A percentile compares a stretch with the other conserved stretches of the same genome.
Evolutionary conservation across 2,113 vertebrate species (phyloP).

Genomic region (Poeciliopsis retropinna): DNA sequence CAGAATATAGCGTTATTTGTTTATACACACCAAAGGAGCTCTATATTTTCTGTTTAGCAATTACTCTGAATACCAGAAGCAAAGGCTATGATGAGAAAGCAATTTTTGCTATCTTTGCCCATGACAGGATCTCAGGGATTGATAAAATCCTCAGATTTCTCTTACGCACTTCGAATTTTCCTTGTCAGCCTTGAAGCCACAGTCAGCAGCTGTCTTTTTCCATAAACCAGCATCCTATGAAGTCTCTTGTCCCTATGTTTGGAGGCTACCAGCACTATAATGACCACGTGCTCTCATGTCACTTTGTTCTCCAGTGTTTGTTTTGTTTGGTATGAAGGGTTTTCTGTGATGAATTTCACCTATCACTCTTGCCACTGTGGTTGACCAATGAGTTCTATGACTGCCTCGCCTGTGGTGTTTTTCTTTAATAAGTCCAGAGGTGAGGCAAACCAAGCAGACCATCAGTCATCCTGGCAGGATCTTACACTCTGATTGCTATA

Average conservation of each 20-base stretch:
- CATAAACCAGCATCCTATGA: conserved; percentile 39
- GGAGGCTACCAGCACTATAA: conserved; percentile 47
- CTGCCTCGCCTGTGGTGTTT: conserved; percentile 68
- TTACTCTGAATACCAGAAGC: conserved; percentile 16
- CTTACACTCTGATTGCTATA: conserved; percentile 58
- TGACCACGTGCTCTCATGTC: conserved; percentile 51
- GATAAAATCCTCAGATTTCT: conserved; percentile 36
- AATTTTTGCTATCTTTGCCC: conserved; percentile 22
- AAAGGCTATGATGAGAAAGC: conserved; percentile 8
- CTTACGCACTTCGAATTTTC: conserved; percentile 11
- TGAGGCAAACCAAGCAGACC: conserved; percentile 65
- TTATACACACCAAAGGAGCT: background rate
- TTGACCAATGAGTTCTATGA: conserved; percentile 68
- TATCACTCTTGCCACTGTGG: conserved; percentile 55
- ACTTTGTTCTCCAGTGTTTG: conserved; percentile 43
- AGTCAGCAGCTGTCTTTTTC: conserved; percentile 52
- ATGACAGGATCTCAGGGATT: conserved; percentile 29
- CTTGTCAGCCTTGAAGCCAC: conserved; percentile 47
- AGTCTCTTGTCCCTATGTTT: conserved; percentile 41
- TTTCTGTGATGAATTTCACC: conserved; percentile 73
- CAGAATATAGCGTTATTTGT: conserved; percentile 11
- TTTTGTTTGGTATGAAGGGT: conserved; percentile 60
- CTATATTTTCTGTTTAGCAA: background rate
- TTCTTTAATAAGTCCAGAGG: conserved; percentile 79
- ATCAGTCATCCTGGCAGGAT: conserved; percentile 74